Base-by-base conservation (phyloP, 2,888 invertebrate species). In the Auanema sp. region DNA sequence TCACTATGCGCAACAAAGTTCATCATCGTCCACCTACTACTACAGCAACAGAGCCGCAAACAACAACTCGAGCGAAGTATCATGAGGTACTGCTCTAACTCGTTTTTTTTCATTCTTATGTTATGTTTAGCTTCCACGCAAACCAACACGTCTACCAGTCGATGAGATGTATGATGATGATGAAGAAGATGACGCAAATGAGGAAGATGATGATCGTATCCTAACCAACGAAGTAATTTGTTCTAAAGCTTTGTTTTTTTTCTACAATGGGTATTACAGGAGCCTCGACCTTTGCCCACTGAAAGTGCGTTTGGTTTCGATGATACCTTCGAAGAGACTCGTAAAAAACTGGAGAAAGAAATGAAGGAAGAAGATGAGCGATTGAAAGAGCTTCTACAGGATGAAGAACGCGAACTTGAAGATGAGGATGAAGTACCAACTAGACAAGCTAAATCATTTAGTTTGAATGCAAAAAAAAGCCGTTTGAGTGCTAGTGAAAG, bases 301-400 rank as follows among this genome's bases (percentile, higher is more conserved):
- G n/a, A 24, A 11, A 24, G 21, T 11, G 18, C 18, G 5, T 56
- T 25, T n/a, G 16, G 42, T 61, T 66, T 64, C 55, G 72, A 69
- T 25, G 60, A 64, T 41, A 69, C 63, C 8, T 72, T 69, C 51
- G 72, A 68, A 41, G 69, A 65, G 42, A 69, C 72, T 1, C 58
- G 72, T 18, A 66, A 56, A 40, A 64, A 69, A 63, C 52, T 72
- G 56, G 69, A 71, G 54, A 66, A 64, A 23, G 70, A 72, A 47
- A 72, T 72, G 72, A 54, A 60, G 33, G 70, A 72, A 53, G 72
- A 72, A 52, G 66, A 70, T 44, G 70, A 68, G 51, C 64, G 70
- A 60, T 21, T 62, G n/a, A 33, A 57, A 51, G 63, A 68, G 50
- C 66, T 70, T 66, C 42, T 72, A 49, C 66, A 65, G 14, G 72